Evolutionary conservation across 2,113 vertebrate species (phyloP).

Genomic region (Xiphophorus maculatus): DNA sequence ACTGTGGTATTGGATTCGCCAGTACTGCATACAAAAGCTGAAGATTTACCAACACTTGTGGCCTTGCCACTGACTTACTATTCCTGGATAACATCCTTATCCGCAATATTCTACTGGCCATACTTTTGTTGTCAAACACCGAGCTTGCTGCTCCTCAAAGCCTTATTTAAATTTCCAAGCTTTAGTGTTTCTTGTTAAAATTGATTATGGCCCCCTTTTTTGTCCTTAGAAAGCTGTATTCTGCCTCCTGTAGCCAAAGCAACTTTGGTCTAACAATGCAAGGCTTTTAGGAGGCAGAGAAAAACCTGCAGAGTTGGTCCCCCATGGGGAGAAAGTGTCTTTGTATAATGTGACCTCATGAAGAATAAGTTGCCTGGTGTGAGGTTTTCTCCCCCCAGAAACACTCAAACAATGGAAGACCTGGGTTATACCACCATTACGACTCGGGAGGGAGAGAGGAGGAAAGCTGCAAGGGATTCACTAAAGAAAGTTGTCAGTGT

Average conservation of each 20-base stretch:
- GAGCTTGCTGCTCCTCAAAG: constrained; percentile 2
- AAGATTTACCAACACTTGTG: constrained; percentile 35
- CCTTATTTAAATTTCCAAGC: constrained; percentile 6
- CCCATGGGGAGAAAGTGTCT: constrained; percentile 39
- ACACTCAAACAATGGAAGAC: constrained; percentile 45
- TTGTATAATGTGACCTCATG: constrained; percentile 63
- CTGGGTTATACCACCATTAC: constrained; percentile 51
- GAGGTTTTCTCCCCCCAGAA: constrained; percentile 15
- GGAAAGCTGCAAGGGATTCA: constrained; percentile 23
- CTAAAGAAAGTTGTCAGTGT: constrained; percentile 11
- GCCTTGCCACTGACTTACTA: constrained; percentile 12
- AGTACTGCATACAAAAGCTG: constrained; percentile 24
- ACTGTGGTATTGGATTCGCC: constrained; percentile 41
- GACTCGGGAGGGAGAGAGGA: constrained; percentile 16
- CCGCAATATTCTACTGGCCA: constrained; percentile 6
- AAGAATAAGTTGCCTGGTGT: constrained; percentile 60
- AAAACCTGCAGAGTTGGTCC: constrained; percentile 19
- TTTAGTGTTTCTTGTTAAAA: constrained; percentile 9
- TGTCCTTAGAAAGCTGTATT: constrained; percentile 24
- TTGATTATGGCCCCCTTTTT: not conserved
- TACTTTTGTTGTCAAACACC: constrained; percentile 19
- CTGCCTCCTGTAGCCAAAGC: constrained; percentile 4
- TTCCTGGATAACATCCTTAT: constrained; percentile 14
- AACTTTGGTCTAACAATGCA: constrained; percentile 7
- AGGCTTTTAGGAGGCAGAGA: constrained; percentile 35